These are phyloP conservation scores for Hypsibius dujardini DNA, from an alignment of 1,140 invertebrate genomes.

Conservation along the genomic window DNA sequence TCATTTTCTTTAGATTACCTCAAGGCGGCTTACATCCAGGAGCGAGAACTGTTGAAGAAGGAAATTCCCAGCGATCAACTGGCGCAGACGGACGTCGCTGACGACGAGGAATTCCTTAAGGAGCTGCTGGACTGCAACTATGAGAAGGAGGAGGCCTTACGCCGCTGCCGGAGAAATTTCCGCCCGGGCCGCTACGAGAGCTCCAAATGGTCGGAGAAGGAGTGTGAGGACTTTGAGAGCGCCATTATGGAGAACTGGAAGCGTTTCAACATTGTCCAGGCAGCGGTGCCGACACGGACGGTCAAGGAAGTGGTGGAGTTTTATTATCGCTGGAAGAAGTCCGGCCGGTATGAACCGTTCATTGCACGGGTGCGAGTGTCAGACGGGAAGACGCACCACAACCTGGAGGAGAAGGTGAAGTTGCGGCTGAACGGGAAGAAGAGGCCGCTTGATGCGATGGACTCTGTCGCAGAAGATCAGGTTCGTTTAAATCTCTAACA, in stretches of 20 bases:
- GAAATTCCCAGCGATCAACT: background rate
- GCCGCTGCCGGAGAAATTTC: slow-evolving; percentile 8
- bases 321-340: slow-evolving; percentile 16
- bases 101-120: slow-evolving; percentile 15
- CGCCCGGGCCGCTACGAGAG: slow-evolving; percentile 13
- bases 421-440: background rate
- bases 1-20: background rate
- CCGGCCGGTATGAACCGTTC: background rate
- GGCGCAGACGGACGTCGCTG: slow-evolving; percentile 2
- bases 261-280: background rate
- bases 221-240: background rate
- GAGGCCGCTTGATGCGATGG: background rate
- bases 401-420: background rate
- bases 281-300: slow-evolving; percentile 1
- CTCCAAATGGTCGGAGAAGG: slow-evolving; percentile 7
- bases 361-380: background rate
- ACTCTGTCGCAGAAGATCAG: background rate
- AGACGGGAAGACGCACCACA: background rate
- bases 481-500: too few relatives aligned
- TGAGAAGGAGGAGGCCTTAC: slow-evolving; percentile 3
- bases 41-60: background rate
- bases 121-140: slow-evolving; percentile 14
- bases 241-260: slow-evolving; percentile 8
- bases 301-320: slow-evolving; percentile 11
- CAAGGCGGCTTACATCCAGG: slow-evolving; percentile 5